Evolutionary conservation across 2,113 vertebrate genomes (phyloP).

Genomic region (Odocoileus virginianus): DNA sequence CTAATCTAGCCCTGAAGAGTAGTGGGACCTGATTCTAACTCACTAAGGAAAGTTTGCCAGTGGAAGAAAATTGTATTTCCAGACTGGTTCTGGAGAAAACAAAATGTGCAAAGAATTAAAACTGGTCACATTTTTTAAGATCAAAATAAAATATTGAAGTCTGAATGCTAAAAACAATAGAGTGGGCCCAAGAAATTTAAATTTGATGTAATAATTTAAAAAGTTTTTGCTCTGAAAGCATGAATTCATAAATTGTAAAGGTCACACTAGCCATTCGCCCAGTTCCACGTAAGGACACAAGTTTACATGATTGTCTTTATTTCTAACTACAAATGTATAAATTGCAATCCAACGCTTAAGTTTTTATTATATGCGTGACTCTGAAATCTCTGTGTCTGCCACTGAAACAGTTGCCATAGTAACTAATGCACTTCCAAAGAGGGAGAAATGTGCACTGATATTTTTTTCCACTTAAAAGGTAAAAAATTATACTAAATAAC

Average conservation of each 20-base stretch:
- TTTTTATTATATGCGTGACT: conserved; percentile 16
- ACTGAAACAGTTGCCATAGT: conserved; percentile 60
- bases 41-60: background rate
- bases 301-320: background rate
- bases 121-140: background rate
- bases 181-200: background rate
- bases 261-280: background rate
- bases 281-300: background rate
- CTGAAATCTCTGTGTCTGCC: conserved; percentile 24
- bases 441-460: background rate
- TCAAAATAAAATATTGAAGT: background rate
- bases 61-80: background rate
- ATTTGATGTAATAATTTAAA: background rate
- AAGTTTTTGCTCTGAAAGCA: background rate
- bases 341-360: conserved; percentile 28
- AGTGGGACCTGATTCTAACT: background rate
- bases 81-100: background rate
- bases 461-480: conserved; percentile 12
- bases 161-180: background rate
- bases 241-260: background rate
- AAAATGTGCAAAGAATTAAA: conserved; percentile 8
- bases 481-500: conserved; percentile 57
- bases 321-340: conserved; percentile 21
- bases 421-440: conserved; percentile 47
- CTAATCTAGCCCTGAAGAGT: background rate